Evolutionary conservation across 2,888 invertebrate species (phyloP).

Genomic region (Drosophila mettleri): DNA sequence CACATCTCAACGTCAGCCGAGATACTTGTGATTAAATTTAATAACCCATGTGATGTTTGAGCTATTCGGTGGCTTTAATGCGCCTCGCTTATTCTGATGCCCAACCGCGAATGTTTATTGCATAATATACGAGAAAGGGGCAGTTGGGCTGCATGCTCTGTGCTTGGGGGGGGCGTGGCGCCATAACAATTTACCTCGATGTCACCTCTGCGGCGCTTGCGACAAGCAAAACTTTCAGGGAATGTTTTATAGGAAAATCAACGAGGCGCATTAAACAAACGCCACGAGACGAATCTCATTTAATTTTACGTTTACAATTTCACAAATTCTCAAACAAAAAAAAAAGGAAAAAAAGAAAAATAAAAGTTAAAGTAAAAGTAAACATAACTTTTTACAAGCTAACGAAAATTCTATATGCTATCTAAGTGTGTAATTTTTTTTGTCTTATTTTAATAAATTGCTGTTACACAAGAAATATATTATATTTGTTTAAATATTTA

Average conservation of each 20-base stretch:
- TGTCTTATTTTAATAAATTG: no score
- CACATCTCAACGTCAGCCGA: constrained; percentile 19
- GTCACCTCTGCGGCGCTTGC: constrained; percentile 52
- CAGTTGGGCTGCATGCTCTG: neutral
- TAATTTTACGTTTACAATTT: constrained; percentile 73
- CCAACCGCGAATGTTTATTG: constrained; percentile 58
- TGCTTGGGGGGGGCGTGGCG: constrained; percentile 5
- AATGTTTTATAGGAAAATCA: constrained; percentile 58
- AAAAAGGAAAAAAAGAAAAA: neutral
- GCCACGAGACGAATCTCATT: constrained; percentile 75
- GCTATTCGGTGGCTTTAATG: constrained; percentile 57
- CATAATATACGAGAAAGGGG: constrained; percentile 10
- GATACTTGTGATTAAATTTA: constrained; percentile 59
- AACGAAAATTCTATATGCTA: neutral
- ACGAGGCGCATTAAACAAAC: constrained; percentile 71
- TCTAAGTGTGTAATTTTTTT: neutral
- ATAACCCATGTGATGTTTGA: constrained; percentile 60
- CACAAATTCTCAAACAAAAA: constrained; percentile 26
- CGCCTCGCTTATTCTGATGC: constrained; percentile 27
- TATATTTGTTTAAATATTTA: no score
- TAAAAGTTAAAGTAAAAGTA: neutral
- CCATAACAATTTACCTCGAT: constrained; percentile 70
- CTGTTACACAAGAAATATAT: no score
- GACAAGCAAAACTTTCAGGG: constrained; percentile 33
- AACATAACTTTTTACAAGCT: neutral